Conservation (phyloP, 1,140 invertebrate genomes). For the Ptiloglossa arizonensis region DNA sequence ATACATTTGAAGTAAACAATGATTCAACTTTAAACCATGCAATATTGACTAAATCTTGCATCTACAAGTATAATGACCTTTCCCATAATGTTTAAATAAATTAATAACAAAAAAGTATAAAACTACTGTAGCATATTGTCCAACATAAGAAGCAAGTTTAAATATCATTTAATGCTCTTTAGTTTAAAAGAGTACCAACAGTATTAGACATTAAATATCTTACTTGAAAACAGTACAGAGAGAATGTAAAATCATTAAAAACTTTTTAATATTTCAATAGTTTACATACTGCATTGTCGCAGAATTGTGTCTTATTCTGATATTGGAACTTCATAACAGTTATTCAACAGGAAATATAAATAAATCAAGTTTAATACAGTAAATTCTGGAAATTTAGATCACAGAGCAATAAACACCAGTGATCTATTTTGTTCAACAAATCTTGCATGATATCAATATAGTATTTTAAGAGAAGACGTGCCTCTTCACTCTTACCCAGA, state of each 20-base stretch:
- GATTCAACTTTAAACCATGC: slow-evolving; percentile 4
- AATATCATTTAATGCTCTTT: background rate
- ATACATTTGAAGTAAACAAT: background rate
- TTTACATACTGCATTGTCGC: background rate
- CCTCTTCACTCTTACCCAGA: slow-evolving; percentile 38
- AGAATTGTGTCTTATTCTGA: background rate
- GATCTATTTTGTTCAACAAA: background rate
- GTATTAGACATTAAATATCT: background rate
- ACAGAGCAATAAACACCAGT: background rate
- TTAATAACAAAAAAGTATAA: background rate
- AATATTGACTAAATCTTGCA: background rate
- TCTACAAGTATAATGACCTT: background rate
- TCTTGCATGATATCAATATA: background rate
- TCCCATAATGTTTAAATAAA: background rate
- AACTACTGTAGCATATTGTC: background rate
- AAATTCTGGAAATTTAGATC: background rate
- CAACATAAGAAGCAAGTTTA: background rate
- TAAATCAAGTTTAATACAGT: background rate
- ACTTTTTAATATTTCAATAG: background rate
- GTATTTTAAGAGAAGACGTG: slow-evolving; percentile 15
- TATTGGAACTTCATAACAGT: background rate
- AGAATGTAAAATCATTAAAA: background rate
- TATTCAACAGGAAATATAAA: background rate
- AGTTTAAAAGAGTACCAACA: background rate
- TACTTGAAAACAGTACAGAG: background rate